Evolutionary conservation across 2,113 vertebrate species (phyloP).

Genomic region (Hypomesus transpacificus): DNA sequence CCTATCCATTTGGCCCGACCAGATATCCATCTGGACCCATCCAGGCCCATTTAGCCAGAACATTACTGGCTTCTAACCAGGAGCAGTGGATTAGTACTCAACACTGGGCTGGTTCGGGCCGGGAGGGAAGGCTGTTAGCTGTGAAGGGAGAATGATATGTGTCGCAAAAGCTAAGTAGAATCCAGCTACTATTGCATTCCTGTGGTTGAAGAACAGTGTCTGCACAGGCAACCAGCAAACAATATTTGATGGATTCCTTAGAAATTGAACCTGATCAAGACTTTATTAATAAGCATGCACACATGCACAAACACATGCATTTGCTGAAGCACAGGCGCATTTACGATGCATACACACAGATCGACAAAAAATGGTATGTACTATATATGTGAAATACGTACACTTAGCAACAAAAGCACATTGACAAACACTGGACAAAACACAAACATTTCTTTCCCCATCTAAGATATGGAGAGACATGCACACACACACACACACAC

Average conservation of each 20-base stretch:
- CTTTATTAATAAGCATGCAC: too few species aligned
- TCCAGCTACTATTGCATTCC: too few species aligned
- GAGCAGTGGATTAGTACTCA: conserved; percentile 28
- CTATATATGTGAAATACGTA: too few species aligned
- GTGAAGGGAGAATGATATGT: neutral
- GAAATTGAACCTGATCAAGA: too few species aligned
- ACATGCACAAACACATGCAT: too few species aligned
- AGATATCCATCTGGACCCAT: conserved; percentile 26
- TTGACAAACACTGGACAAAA: too few species aligned
- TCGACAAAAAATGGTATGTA: neutral
- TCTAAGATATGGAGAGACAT: too few species aligned
- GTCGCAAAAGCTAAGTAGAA: neutral
- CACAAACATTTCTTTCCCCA: too few species aligned
- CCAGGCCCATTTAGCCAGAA: conserved; percentile 22
- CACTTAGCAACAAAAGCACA: too few species aligned
- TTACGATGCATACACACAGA: neutral
- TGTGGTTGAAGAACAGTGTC: too few species aligned
- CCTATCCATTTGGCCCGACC: conserved; percentile 22
- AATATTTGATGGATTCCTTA: too few species aligned
- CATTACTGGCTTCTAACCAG: conserved; percentile 24
- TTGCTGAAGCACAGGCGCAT: neutral
- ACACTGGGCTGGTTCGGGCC: conserved; percentile 9
- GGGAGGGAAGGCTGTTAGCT: neutral
- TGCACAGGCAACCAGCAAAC: too few species aligned
- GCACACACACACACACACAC: neutral